Base-by-base conservation (phyloP, 1,140 invertebrate species). In the Drosophila sp. region DNA sequence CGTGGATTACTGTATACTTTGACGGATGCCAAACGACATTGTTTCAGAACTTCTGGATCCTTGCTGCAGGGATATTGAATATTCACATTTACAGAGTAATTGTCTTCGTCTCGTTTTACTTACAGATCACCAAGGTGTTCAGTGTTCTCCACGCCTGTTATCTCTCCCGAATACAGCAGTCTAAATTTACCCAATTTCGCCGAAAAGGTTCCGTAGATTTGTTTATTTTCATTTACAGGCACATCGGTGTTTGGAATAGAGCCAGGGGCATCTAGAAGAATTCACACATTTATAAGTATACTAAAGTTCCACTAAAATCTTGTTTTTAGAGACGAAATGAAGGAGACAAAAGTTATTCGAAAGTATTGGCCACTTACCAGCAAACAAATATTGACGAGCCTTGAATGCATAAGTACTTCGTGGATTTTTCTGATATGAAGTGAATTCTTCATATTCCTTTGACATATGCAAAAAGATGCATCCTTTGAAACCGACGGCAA, bases 71-170 rank as follows among this genome's bases (percentile, higher is more conserved):
- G 10, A 7, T 11, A 35, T 5, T 5, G 4, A 23, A 6, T 11
- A 10, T 17, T 1, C 2, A 3, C 3, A 61, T 60, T 61, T 29
- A 61, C 71, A 73, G 66, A 44, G 11, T n/a, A 47, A 7, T 47
- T 25, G 6, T 7, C 4, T 2, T 10, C 10, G 6, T 23, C 10
- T 10, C 7, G 1, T 6, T 8, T 7, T 4, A 68, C 72, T 50
- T 30, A 70, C 74, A 76, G 66, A 33, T 75, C 35, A 1, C 70
- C 72, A 0, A 75, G 23, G 6, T 27, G 64, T 1, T 73, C 29
- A n/a, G 25, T 60, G 10, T 76, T 76, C 5, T 33, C n/a, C 8
- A 75, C 10, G 0, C 74, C 74, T 7, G 8, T 30, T 7, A 76
- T 10, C 44, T 70, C 72, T 1, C 23, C 29, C 7, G 74, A 40